These are phyloP conservation scores for Beris chalybata DNA, from an alignment of 2,888 invertebrate genomes.

Conservation along the genomic window DNA sequence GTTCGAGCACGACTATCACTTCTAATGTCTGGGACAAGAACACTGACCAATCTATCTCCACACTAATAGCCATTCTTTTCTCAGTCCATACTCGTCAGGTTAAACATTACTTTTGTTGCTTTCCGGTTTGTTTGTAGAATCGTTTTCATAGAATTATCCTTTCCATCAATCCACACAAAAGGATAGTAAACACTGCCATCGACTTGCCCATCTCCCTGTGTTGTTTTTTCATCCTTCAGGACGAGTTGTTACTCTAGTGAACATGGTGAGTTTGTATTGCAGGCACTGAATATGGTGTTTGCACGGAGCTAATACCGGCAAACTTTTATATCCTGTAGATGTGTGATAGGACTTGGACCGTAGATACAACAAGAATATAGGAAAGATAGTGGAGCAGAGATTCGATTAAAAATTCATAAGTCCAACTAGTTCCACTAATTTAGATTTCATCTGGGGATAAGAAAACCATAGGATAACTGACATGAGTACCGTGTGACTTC, in stretches of 20 bases:
- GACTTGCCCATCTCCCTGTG: not conserved
- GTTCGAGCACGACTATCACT: no score
- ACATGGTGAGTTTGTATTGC: no score
- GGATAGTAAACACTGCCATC: not conserved
- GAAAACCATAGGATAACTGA: not conserved
- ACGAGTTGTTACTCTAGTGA: no score
- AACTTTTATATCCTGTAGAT: no score
- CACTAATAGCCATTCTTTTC: not conserved
- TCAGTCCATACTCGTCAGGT: not conserved
- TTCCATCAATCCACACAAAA: conserved; percentile 5
- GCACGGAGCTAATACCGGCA: no score
- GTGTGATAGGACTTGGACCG: no score
- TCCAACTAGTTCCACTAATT: conserved; percentile 28
- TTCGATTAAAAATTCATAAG: conserved; percentile 28
- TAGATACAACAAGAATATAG: no score
- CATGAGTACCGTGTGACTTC: no score
- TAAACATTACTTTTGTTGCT: conserved; percentile 7
- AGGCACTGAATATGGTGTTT: no score
- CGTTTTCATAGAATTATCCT: conserved; percentile 6
- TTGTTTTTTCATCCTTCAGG: no score
- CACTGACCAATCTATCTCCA: not conserved
- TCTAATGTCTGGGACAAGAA: not conserved
- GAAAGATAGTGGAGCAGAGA: no score
- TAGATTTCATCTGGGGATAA: conserved; percentile 28
- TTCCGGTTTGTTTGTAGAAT: not conserved